These are phyloP conservation scores for Drosophila monieri DNA, from an alignment of 2,888 invertebrate genomes.

Conservation along the genomic window DNA sequence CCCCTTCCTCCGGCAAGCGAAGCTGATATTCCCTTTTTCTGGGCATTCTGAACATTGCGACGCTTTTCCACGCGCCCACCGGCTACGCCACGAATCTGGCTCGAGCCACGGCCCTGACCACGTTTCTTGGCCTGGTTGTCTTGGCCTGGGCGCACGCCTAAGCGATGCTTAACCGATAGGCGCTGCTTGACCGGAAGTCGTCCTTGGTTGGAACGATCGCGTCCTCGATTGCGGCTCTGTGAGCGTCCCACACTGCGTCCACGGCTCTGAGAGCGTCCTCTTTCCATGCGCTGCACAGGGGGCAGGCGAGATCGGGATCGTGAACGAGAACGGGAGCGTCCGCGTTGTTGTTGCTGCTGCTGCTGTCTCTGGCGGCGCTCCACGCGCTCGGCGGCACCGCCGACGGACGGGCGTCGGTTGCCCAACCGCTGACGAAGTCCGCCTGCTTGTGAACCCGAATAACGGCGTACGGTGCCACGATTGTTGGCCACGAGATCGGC, in stretches of 20 bases:
- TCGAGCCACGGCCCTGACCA: constrained; percentile 54
- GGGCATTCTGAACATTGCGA: constrained; percentile 51
- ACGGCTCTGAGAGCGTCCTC: constrained; percentile 50
- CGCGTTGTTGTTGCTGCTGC: constrained; percentile 49
- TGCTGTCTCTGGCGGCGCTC: constrained; percentile 67
- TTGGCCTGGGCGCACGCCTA: constrained; percentile 74
- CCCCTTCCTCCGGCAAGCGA: constrained; percentile 55
- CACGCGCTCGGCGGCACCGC: constrained; percentile 77
- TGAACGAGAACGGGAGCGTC: constrained; percentile 68
- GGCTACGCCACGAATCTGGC: constrained; percentile 69
- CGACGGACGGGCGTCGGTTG: constrained; percentile 61
- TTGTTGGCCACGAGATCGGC: constrained; percentile 80
- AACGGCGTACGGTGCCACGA: constrained; percentile 69
- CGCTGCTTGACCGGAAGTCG: constrained; percentile 42
- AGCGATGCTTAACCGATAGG: constrained; percentile 79
- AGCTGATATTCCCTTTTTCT: constrained; percentile 53
- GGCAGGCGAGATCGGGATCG: constrained; percentile 31
- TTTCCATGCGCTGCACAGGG: constrained; percentile 50
- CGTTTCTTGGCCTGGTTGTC: constrained; percentile 30
- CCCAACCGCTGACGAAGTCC: constrained; percentile 78
- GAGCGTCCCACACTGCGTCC: constrained; percentile 37
- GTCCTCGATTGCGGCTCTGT: constrained; percentile 54
- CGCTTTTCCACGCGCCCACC: constrained; percentile 79
- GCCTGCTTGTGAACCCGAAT: constrained; percentile 64
- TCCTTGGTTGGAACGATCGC: constrained; percentile 41